phyloP scores from a whole-genome alignment of 2,797 vertebrate species.

The Helicolenus hilgendorfi region DNA sequence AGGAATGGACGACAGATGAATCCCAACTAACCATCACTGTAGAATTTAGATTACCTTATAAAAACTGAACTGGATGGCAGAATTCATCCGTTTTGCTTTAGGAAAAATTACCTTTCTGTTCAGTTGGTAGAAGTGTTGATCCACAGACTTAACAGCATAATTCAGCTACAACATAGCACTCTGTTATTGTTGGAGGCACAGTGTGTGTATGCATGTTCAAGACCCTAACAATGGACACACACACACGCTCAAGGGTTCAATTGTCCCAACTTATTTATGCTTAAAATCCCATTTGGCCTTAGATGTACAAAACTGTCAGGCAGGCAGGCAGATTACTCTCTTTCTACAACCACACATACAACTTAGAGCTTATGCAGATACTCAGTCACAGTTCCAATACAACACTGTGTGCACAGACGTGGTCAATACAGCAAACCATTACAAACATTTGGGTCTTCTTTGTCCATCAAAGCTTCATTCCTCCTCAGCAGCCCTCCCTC shows the following conservation, averaged over 20 bases:
- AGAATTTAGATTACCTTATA: not conserved
- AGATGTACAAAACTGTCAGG: not conserved
- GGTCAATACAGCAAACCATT: constrained; percentile 38
- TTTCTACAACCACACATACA: not conserved
- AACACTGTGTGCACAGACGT: constrained; percentile 17
- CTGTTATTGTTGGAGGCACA: not conserved
- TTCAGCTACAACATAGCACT: not conserved
- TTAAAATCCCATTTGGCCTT: constrained; percentile 41
- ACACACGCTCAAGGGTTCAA: constrained; percentile 12
- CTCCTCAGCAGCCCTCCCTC: constrained; percentile 26
- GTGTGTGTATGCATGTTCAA: not conserved
- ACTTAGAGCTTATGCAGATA: not conserved
- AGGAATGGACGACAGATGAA: not conserved
- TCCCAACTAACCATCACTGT: not conserved
- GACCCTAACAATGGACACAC: not conserved
- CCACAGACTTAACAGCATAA: not conserved
- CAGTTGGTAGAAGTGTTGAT: not conserved
- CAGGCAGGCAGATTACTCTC: constrained; percentile 25
- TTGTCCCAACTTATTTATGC: constrained; percentile 39
- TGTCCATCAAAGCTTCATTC: constrained; percentile 59
- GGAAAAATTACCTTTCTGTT: not conserved
- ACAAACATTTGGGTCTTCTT: constrained; percentile 42
- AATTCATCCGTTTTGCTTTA: not conserved
- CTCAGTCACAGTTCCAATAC: constrained; percentile 5
- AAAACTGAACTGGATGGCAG: not conserved